Evolutionary conservation across 2,113 vertebrate species (phyloP).

Genomic region (Haemorhous mexicanus): DNA sequence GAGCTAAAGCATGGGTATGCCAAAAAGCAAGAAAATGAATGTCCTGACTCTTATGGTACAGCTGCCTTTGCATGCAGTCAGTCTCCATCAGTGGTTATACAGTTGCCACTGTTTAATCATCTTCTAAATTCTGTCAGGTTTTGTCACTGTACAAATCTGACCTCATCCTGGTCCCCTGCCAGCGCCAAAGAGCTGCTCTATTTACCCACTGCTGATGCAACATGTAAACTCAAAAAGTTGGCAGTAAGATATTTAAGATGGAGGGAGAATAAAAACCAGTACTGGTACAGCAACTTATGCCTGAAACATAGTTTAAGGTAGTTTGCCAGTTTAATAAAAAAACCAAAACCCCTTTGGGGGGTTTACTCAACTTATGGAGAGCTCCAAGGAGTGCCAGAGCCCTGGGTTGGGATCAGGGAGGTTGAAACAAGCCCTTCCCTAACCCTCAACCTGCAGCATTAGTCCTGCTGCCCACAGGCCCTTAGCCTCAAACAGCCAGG

Average conservation of each 20-base stretch:
- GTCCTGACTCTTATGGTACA: neutral
- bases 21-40: constrained; percentile 4
- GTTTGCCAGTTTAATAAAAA: neutral
- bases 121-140: constrained; percentile 54
- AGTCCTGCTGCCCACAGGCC: neutral
- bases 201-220: constrained; percentile 1
- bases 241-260: neutral
- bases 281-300: neutral
- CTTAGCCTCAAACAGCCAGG: neutral
- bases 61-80: neutral
- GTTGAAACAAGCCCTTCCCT: neutral
- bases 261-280: neutral
- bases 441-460: neutral
- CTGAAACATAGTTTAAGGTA: neutral
- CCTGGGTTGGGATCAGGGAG: neutral
- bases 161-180: constrained; percentile 43
- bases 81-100: neutral
- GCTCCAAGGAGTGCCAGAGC: neutral
- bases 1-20: neutral
- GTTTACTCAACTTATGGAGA: neutral
- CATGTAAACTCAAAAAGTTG: neutral
- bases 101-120: constrained; percentile 37
- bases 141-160: constrained; percentile 51
- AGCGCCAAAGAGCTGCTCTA: neutral
- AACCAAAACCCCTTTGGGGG: fast-evolving